Evolutionary conservation across 2,797 vertebrate genomes (phyloP), one percentile per base, ranked within the genome.

Genomic region (Oreortyx pictus): DNA sequence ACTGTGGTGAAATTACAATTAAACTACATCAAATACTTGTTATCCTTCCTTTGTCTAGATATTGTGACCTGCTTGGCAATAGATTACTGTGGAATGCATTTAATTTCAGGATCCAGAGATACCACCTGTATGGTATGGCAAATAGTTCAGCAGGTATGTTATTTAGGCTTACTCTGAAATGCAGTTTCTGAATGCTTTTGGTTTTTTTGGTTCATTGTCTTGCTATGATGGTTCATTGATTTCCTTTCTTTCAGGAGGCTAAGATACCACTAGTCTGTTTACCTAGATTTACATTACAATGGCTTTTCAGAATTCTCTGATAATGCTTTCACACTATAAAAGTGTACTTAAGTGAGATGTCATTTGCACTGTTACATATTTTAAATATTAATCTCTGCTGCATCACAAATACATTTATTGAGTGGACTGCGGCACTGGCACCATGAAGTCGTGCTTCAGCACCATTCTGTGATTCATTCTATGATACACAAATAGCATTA

Each of bases 51-150:
- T 82, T 93, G 29, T 80, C 29, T 95, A 99, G 99, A 99, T 94
- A 98, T 99, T 54, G 98, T 99, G 87, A 99, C 99, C 57, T 99
- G 99, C 96, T 96, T 99, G 97, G 98, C 98, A 10, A 98, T 98
- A 49, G 99, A 99, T 97, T 98, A 98, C 95, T 99, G 98, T 93
- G 98, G 99, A 84, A 98, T 99, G 91, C 98, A 99, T 97, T 98
- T 99, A 95, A 99, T 99, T 91, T 99, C 99, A 3, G 99, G 99
- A 73, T 99, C 99, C 92, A 98, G 98, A 96, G 99, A 99, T 97
- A 98, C 98, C 39, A 99, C 99, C 22, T 99, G 99, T 94, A 99
- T 99, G 98, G 98, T 99, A 97, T 99, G 99, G 99, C 99, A 99
- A 95, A 98, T 99, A 90, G 94, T 97, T 79, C 99, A 99, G 85